A percentile compares a stretch with the other conserved stretches of the same genome.
phyloP scores from a whole-genome alignment of 2,888 invertebrate species.

The Branchellion lobata region DNA sequence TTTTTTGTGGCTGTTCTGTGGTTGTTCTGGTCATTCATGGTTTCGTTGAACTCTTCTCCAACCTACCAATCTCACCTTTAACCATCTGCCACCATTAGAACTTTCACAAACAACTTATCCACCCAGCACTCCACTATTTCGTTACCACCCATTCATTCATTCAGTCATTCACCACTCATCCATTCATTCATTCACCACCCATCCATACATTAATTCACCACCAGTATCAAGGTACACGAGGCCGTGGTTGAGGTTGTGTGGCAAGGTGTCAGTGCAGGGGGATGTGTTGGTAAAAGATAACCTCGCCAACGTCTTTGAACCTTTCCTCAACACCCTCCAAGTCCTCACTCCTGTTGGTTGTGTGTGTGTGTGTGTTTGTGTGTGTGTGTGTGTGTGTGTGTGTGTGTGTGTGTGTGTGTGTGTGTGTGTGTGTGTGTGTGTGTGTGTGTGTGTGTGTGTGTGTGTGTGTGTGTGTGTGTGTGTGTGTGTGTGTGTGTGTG shows the following conservation, averaged over 20 bases:
- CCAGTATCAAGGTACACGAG: constrained; percentile 60
- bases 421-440: too few relatives aligned
- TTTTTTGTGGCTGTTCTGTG: too few relatives aligned
- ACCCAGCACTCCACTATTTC: too few relatives aligned
- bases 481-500: too few relatives aligned
- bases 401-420: too few relatives aligned
- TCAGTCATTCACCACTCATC: too few relatives aligned
- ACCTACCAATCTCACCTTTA: not conserved
- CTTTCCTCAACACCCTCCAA: constrained; percentile 36
- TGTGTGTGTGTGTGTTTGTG: too few relatives aligned
- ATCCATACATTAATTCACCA: not conserved
- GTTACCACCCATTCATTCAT: too few relatives aligned
- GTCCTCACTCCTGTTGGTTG: not conserved
- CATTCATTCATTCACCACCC: not conserved
- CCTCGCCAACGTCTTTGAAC: constrained; percentile 46
- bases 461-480: too few relatives aligned
- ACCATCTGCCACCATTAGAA: not conserved
- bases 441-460: too few relatives aligned
- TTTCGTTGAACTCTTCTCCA: not conserved
- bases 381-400: too few relatives aligned
- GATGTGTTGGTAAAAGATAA: constrained; percentile 53
- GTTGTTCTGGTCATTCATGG: not conserved
- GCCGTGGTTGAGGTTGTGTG: constrained; percentile 68
- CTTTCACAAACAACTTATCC: too few relatives aligned
- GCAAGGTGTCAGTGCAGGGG: constrained; percentile 55